Conservation (phyloP, 2,888 invertebrate genomes). For the Hanleya hanleyi region DNA sequence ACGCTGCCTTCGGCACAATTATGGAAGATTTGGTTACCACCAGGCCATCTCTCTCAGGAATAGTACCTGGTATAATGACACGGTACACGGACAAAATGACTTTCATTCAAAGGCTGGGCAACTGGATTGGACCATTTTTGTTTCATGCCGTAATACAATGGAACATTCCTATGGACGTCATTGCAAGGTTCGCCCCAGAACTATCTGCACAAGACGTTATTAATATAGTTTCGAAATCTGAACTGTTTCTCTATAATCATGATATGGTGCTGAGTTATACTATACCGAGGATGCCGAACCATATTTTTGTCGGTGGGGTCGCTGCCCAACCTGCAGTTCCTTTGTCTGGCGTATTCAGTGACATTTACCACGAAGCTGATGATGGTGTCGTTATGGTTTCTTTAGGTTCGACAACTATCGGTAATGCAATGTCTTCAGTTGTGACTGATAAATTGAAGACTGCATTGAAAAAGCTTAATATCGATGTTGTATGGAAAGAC, state of each 20-base stretch:
- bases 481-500: neutral
- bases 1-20: no score
- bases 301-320: conserved; percentile 41
- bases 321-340: conserved; percentile 26
- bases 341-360: conserved; percentile 32
- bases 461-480: neutral
- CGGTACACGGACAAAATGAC: no score
- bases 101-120: no score
- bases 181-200: conserved; percentile 35
- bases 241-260: conserved; percentile 35
- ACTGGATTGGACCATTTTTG: no score
- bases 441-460: neutral
- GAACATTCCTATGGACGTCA: conserved; percentile 27
- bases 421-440: neutral
- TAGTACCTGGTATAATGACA: no score
- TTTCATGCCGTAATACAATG: conserved; percentile 15
- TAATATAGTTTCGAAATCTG: conserved; percentile 19
- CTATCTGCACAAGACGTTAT: conserved; percentile 14
- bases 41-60: no score
- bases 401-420: conserved; percentile 39
- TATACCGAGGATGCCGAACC: conserved; percentile 36
- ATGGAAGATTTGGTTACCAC: no score
- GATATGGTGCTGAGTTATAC: conserved; percentile 43
- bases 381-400: conserved; percentile 46
- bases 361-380: conserved; percentile 34